Percentiles rank a stretch among this genome's conserved stretches.
Evolutionary conservation across 2,797 vertebrate genomes (phyloP).

Genomic region (Artibeus jamaicensis): DNA sequence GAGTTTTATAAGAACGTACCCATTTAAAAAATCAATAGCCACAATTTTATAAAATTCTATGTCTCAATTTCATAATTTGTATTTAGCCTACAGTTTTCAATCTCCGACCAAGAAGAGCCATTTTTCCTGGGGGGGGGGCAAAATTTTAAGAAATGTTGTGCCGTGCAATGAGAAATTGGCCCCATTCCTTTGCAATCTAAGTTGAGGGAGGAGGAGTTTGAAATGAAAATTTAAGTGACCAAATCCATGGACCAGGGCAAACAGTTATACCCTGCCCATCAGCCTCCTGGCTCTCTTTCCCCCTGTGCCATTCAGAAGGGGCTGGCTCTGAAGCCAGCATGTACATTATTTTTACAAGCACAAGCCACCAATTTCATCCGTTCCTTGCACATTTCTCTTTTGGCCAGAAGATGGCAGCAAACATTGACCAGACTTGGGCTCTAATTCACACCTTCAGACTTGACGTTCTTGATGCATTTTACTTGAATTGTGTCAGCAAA

Average conservation of each 20-base stretch:
- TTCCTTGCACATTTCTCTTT: conserved; percentile 57
- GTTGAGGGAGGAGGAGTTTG: background rate
- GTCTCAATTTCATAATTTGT: background rate
- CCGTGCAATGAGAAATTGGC: background rate
- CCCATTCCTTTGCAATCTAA: background rate
- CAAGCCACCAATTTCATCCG: background rate
- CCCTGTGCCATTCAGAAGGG: background rate
- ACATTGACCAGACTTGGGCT: conserved; percentile 26
- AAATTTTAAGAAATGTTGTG: background rate
- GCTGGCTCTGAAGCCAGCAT: background rate
- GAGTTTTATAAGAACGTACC: background rate
- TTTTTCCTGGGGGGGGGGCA: background rate
- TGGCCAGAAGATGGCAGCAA: conserved; percentile 85
- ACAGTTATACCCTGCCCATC: background rate
- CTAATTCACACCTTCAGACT: conserved; percentile 60
- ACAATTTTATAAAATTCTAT: background rate
- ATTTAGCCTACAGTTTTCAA: background rate
- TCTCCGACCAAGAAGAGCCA: background rate
- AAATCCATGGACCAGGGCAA: background rate
- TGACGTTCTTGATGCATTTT: conserved; percentile 61
- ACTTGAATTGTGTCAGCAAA: conserved; percentile 66
- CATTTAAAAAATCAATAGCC: background rate
- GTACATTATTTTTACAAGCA: background rate
- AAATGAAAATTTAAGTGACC: background rate
- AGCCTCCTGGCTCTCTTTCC: background rate